Evolutionary conservation across 2,888 invertebrate species (phyloP).

Genomic region (Sinhomidia bicolor): DNA sequence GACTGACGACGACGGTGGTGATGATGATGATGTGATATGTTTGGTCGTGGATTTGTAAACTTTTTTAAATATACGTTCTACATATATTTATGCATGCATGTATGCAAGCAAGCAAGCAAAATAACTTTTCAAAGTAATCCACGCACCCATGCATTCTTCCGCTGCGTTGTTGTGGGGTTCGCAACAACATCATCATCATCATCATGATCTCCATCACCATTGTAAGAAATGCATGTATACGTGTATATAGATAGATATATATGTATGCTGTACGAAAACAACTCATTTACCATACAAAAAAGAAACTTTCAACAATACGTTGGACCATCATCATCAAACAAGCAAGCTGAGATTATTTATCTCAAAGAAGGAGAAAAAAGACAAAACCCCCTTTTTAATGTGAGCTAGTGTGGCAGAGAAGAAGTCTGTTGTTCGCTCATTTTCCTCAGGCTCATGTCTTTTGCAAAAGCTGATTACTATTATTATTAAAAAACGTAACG

Average conservation of each 20-base stretch:
- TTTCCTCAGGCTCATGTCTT: slow-evolving; percentile 8
- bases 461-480: slow-evolving; percentile 36
- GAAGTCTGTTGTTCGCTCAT: background rate
- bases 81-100: slow-evolving; percentile 19
- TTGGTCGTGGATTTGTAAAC: slow-evolving; percentile 29
- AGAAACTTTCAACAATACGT: slow-evolving; percentile 17
- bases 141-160: slow-evolving; percentile 59
- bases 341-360: background rate
- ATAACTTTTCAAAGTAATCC: background rate
- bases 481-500: slow-evolving; percentile 37
- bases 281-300: background rate
- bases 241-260: background rate
- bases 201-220: no score
- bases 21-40: slow-evolving; percentile 17
- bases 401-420: background rate
- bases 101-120: background rate
- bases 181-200: background rate
- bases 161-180: slow-evolving; percentile 41
- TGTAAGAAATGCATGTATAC: background rate
- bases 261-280: background rate
- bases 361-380: background rate
- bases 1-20: no score
- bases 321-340: slow-evolving; percentile 10
- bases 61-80: background rate
- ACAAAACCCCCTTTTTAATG: background rate